phyloP scores from a whole-genome alignment of 2,888 invertebrate genomes.

The Thera obeliscata region DNA sequence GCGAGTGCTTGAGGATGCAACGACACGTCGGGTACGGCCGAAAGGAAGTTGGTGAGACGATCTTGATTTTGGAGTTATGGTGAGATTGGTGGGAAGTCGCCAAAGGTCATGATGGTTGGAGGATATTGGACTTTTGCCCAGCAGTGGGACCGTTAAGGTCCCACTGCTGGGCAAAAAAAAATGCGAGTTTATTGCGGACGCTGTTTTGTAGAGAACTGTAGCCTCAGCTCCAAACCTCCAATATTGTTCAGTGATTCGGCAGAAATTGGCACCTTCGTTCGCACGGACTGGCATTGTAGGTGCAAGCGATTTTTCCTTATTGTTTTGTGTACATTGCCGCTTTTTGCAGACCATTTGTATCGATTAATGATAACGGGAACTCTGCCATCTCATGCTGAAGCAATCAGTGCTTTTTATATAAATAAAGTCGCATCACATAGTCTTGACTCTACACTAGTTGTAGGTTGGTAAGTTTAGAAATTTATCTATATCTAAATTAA shows the following conservation, averaged over 20 bases:
- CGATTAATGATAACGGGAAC: constrained; percentile 19
- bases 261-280: constrained; percentile 35
- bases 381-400: not conserved
- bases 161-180: no score
- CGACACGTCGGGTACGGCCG: no score
- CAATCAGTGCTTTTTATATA: not conserved
- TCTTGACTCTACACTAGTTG: not conserved
- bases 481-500: no score
- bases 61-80: no score
- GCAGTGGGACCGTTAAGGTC: no score
- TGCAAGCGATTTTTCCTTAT: constrained; percentile 32
- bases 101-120: no score
- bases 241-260: constrained; percentile 41
- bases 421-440: not conserved
- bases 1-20: no score
- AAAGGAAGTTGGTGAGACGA: no score
- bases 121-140: no score
- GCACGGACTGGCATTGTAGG: constrained; percentile 24
- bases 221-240: constrained; percentile 35
- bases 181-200: not conserved
- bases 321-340: constrained; percentile 30
- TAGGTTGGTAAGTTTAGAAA: not conserved
- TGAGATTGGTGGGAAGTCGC: no score
- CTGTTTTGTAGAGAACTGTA: not conserved
- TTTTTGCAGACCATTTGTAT: constrained; percentile 22